Evolutionary conservation across 2,113 vertebrate genomes (phyloP).

Genomic region (Brachypodius melanocephalos): DNA sequence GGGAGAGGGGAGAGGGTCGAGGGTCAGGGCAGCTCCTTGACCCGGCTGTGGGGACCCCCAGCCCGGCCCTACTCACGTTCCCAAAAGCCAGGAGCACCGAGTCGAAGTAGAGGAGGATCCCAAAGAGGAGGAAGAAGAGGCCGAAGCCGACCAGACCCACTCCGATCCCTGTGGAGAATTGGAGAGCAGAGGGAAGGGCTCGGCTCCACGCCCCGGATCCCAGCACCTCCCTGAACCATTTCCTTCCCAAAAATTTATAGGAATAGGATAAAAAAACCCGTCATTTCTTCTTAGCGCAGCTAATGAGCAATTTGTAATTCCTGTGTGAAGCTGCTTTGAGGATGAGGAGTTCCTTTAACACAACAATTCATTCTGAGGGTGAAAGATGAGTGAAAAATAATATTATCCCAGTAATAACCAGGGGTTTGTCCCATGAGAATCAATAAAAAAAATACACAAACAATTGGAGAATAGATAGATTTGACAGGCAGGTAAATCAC

Average conservation of each 20-base stretch:
- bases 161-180: slow-evolving; percentile 78
- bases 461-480: not conserved
- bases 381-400: not conserved
- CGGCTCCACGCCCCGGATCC: fast-evolving
- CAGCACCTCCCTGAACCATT: fast-evolving
- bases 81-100: slow-evolving; percentile 89
- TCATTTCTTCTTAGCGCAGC: not conserved
- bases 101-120: slow-evolving; percentile 89
- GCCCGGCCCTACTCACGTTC: slow-evolving; percentile 80
- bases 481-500: not conserved
- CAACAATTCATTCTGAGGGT: not conserved
- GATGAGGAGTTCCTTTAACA: not conserved
- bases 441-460: not conserved
- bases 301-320: not conserved
- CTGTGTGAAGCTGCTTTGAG: not conserved
- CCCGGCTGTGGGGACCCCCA: fast-evolving
- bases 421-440: not conserved
- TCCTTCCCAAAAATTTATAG: not conserved
- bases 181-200: not conserved
- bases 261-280: not conserved
- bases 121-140: slow-evolving; percentile 89
- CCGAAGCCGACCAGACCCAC: slow-evolving; percentile 84
- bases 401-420: too few species aligned
- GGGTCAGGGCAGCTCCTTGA: not conserved
- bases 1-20: not conserved